These are phyloP conservation scores for rabbit (Oryctolagus cuniculus) DNA, from an alignment of 2,113 vertebrate species.

Conservation along the genomic window mOryCun1.1 NC_091443.1:40304501-40305000, in stretches of 20 bases:
- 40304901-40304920: not conserved
- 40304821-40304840: not conserved
- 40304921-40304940: not conserved
- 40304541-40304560: no score
- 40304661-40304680: no score
- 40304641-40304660: no score
- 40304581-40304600: no score
- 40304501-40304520: no score
- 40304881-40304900: not conserved
- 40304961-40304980: conserved; percentile 19
- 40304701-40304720: no score
- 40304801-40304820: not conserved
- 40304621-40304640: no score
- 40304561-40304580: no score
- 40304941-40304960: not conserved
- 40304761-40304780: not conserved
- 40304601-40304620: no score
- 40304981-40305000: not conserved
- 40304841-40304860: conserved; percentile 39
- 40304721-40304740: not conserved
- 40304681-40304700: no score
- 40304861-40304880: not conserved
- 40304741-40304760: conserved; percentile 10
- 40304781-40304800: conserved; percentile 39
- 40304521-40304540: no score